Evolutionary conservation across 1,140 invertebrate genomes (phyloP), one percentile per base, ranked within the genome.

Genomic region (Ceratosolen solmsi): DNA sequence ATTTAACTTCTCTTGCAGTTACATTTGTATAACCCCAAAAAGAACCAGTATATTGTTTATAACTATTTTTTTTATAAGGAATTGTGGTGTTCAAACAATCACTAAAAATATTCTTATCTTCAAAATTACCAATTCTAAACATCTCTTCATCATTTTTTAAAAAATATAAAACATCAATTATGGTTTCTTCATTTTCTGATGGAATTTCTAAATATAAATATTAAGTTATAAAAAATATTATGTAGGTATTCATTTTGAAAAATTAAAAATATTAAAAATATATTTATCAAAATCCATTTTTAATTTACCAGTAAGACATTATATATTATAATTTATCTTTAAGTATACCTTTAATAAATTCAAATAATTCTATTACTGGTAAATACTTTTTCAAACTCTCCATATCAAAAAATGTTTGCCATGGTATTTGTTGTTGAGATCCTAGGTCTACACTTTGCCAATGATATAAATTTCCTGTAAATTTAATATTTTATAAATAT

Each of bases 351-450:
- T 92, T 89, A 72, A 98, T 89, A 90, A 96, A 96, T 86, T 98
- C 95, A 81, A 95, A 88, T 90, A 98, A 94, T 92, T 99, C 98
- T 20, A 98, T 93, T 0, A 99, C 96, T 70, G 97, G 96, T 27
- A 96, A 93, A 92, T 95, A 98, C 78, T 92, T 92, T 87, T 94
- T 92, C 22, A 99, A 89, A 88, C 96, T 96, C 15, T 92, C 83
- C 17, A 99, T 79, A 89, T 99, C 95, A 90, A 99, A 99, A 90
- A 99, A 99, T 30, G 90, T 87, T 15, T 91, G 89, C 98, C 98
- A 99, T 2, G 94, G 93, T 76, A 94, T 87, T 78, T 93, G 92
- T 8, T 90, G 90, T 84, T 94, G 93, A 33, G 87, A 76, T 73
- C 89, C 87, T 38, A 93, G 80, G 58, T 94, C 90, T 36, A 87